These are phyloP conservation scores for Plebejus melissa DNA, from an alignment of 2,888 invertebrate genomes.

Conservation along the genomic window DNA sequence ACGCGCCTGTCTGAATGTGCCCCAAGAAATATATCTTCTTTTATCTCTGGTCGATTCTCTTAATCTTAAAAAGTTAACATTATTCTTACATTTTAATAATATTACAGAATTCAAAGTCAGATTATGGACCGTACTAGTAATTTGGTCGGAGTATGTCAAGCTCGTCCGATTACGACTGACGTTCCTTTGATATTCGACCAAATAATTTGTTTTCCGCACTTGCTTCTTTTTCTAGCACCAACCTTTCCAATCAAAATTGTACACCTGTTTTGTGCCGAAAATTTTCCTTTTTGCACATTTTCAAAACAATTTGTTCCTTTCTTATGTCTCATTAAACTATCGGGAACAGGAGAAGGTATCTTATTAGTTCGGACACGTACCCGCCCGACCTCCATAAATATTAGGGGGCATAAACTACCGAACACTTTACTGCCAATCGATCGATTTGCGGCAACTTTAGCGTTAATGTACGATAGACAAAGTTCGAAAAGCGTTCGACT, in stretches of 20 bases:
- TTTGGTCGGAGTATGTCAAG: too few relatives aligned
- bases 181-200: too few relatives aligned
- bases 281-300: neutral
- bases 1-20: too few relatives aligned
- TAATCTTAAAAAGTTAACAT: too few relatives aligned
- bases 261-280: neutral
- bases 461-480: neutral
- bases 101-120: neutral
- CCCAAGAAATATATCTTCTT: too few relatives aligned
- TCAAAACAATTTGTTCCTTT: slow-evolving; percentile 16
- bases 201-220: neutral
- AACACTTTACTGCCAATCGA: slow-evolving; percentile 16
- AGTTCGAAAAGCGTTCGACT: neutral
- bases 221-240: neutral
- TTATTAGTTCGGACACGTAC: slow-evolving; percentile 26
- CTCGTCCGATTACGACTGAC: too few relatives aligned
- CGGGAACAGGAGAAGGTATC: slow-evolving; percentile 21
- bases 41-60: too few relatives aligned
- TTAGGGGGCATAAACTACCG: slow-evolving; percentile 8
- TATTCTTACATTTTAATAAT: too few relatives aligned
- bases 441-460: slow-evolving; percentile 3
- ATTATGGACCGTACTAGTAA: neutral
- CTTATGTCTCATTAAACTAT: slow-evolving; percentile 14
- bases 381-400: slow-evolving; percentile 20
- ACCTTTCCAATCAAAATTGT: neutral